Evolutionary conservation across 2,113 vertebrate species (phyloP).

Genomic region (Ornithorhynchus anatinus): DNA sequence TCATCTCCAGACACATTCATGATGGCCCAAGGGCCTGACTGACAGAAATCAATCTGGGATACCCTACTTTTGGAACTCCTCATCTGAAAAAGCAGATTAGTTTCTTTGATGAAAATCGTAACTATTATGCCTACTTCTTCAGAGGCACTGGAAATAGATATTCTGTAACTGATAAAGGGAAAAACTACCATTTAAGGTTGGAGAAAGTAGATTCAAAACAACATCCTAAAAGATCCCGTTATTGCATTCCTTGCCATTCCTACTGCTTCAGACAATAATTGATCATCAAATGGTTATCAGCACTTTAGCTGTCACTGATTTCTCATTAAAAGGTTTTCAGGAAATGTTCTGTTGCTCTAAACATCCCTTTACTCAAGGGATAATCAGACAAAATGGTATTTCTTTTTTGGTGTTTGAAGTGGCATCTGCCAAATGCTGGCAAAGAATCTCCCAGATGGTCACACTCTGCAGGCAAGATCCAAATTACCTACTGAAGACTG

Average conservation of each 20-base stretch:
- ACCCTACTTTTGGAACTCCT: no score
- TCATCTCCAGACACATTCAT: no score
- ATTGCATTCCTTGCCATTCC: neutral
- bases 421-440: neutral
- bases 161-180: no score
- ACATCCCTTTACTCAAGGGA: neutral
- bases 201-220: no score
- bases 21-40: no score
- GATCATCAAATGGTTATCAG: neutral
- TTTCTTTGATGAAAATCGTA: no score
- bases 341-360: neutral
- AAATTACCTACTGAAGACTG: neutral
- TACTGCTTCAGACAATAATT: neutral
- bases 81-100: no score
- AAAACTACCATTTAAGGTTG: no score
- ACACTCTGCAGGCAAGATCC: neutral
- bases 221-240: neutral
- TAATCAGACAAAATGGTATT: neutral
- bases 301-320: neutral
- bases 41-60: no score
- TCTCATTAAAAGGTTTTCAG: neutral
- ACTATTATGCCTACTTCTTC: no score
- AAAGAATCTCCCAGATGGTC: neutral
- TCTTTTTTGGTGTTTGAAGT: slow-evolving; percentile 8
- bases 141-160: no score